Evolutionary conservation across 2,797 vertebrate genomes (phyloP).

Genomic region (Macropodus opercularis): DNA sequence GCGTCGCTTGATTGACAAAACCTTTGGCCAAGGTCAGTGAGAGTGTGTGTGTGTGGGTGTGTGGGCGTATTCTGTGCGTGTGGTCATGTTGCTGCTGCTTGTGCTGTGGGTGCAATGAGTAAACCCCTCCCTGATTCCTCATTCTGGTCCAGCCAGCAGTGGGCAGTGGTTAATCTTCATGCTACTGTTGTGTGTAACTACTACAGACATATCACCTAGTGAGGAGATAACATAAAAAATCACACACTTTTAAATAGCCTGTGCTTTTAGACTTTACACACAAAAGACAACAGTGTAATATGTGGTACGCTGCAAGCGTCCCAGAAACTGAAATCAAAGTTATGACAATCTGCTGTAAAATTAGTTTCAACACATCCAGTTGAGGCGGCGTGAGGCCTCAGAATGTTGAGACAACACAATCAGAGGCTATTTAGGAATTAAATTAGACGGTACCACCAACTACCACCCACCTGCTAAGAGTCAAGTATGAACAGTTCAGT

Average conservation of each 20-base stretch:
- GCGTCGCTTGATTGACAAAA: conserved; percentile 59
- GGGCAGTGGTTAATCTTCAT: conserved; percentile 39
- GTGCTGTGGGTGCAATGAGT: conserved; percentile 41
- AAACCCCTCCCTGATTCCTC: conserved; percentile 37
- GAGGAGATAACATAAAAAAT: conserved; percentile 45
- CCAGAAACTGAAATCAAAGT: too few species aligned
- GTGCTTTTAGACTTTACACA: too few species aligned
- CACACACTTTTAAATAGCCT: too few species aligned
- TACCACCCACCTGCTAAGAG: not conserved
- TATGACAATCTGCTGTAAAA: too few species aligned
- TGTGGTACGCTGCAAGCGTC: too few species aligned
- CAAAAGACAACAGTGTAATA: too few species aligned
- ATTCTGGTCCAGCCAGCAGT: conserved; percentile 28
- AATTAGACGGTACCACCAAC: not conserved
- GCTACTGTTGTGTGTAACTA: conserved; percentile 34
- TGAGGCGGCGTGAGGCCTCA: not conserved
- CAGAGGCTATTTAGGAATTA: not conserved
- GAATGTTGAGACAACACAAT: not conserved
- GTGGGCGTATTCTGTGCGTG: not conserved
- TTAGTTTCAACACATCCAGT: not conserved
- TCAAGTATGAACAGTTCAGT: not conserved
- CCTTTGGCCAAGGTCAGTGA: conserved; percentile 60
- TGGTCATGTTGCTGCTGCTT: conserved; percentile 1
- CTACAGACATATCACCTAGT: conserved; percentile 45
- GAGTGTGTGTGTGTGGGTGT: conserved; percentile 12